Base-by-base conservation (phyloP, 2,113 vertebrate species). In the Elephas maximus region DNA sequence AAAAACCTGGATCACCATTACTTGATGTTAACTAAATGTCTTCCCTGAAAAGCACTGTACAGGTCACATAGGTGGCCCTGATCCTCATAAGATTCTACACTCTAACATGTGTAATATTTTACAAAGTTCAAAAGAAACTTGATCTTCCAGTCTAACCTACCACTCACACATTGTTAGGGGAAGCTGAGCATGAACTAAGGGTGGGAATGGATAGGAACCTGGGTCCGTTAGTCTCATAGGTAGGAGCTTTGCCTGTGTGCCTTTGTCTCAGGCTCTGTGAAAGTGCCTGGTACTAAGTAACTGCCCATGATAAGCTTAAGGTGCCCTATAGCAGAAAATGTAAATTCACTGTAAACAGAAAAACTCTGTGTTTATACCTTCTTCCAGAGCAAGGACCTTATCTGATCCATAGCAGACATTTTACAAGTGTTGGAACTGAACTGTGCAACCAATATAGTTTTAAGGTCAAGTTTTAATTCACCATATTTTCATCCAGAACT, bases 361-460 rank as follows among this genome's bases (percentile, higher is more conserved):
- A 76, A 88, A 45, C n/a, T 41, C 60, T 84, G 23, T 44, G 1
- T 65, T 73, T 79, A 12, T 53, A 80, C 53, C 26, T 62, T 51
- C 26, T 74, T 74, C 14, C 15, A 80, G 80, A 37, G 21, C 62
- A 93, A 73, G 10, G 10, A 65, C 2, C 23, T 77, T 51, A 8
- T 41, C 57, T 93, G 8, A 84, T 26, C 33, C 28, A 28, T n/a
- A 28, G 48, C 21, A 60, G 8, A 2, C 6, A n/a, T 89, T 93
- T 90, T 74, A 57, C 60, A 96, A 84, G 69, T 18, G 24, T 84
- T 83, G 62, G 62, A 80, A 80, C 33, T 79, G 51, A 90, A 23
- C 20, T 65, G 60, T 65, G 23, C 44, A 90, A 41, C 6, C n/a
- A 82, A 65, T 9, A 17, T 60, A 88, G 76, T 76, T 92, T 79